Evolutionary conservation across 2,888 invertebrate species (phyloP).

Genomic region (Cheilosia variabilis): DNA sequence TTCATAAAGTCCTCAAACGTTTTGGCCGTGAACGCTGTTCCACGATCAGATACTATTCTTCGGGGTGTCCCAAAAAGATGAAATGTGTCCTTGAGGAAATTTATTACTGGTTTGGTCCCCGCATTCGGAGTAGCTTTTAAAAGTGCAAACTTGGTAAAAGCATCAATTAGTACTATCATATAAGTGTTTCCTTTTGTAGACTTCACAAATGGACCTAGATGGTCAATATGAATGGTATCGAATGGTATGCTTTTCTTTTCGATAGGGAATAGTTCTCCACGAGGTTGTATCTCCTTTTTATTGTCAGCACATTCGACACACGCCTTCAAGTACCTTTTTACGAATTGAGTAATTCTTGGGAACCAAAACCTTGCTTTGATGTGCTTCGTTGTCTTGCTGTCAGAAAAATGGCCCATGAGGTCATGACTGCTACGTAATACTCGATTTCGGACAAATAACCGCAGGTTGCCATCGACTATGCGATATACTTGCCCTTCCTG

Average conservation of each 20-base stretch:
- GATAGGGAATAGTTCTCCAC: constrained; percentile 33
- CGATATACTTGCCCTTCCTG: too few relatives aligned
- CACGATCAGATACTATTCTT: constrained; percentile 11
- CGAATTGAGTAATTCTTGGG: constrained; percentile 30
- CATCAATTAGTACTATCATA: constrained; percentile 12
- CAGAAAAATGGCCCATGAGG: constrained; percentile 6
- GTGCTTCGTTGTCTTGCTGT: constrained; percentile 30
- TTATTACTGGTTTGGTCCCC: background rate
- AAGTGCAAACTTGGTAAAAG: too few relatives aligned
- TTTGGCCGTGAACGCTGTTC: constrained; percentile 28
- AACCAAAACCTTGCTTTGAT: constrained; percentile 43
- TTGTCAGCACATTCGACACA: constrained; percentile 48
- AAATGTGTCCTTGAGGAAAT: constrained; percentile 9
- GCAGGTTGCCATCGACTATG: too few relatives aligned
- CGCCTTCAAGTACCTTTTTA: constrained; percentile 23
- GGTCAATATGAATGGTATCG: constrained; percentile 31
- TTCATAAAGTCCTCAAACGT: background rate
- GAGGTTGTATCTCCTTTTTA: constrained; percentile 32
- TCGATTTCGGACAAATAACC: constrained; percentile 16
- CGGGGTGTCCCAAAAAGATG: constrained; percentile 2
- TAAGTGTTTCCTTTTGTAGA: constrained; percentile 35
- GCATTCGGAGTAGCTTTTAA: background rate
- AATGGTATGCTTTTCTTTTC: constrained; percentile 37
- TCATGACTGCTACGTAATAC: constrained; percentile 17
- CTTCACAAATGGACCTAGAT: constrained; percentile 38